Percentiles rank a stretch among this genome's conserved stretches.
phyloP scores from a whole-genome alignment of 2,113 vertebrate genomes.

The Nothocercus julius region DNA sequence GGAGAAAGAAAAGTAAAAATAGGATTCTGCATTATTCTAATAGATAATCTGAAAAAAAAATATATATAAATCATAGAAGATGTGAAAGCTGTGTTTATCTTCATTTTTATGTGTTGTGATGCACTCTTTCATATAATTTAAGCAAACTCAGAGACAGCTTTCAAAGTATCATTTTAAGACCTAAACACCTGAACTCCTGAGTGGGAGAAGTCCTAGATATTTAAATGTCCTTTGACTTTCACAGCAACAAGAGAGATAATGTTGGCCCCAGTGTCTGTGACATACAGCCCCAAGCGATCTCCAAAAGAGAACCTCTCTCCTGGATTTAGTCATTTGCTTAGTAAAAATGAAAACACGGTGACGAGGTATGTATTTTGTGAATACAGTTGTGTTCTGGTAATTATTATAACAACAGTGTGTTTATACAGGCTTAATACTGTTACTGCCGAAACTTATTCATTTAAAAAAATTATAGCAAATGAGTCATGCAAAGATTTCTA shows the following conservation, averaged over 20 bases:
- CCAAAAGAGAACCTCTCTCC: constrained; percentile 95
- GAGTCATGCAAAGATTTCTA: not conserved
- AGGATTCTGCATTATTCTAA: not conserved
- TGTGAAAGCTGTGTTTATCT: not conserved
- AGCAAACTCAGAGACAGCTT: not conserved
- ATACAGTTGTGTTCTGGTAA: not conserved
- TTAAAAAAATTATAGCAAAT: not conserved
- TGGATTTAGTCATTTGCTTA: constrained; percentile 87
- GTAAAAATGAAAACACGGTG: constrained; percentile 80
- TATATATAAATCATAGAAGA: not conserved
- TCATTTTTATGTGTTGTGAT: not conserved
- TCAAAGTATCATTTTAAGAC: not conserved
- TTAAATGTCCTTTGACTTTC: constrained; percentile 39
- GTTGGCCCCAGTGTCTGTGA: constrained; percentile 85
- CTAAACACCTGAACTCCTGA: not conserved
- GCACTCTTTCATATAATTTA: not conserved
- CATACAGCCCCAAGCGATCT: constrained; percentile 94
- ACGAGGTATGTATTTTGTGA: constrained; percentile 75
- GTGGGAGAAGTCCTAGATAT: not conserved
- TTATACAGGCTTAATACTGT: not conserved
- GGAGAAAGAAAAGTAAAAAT: not conserved
- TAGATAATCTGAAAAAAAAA: not conserved
- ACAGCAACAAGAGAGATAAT: constrained; percentile 91
- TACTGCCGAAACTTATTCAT: not conserved
- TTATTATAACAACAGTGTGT: not conserved